Conservation (phyloP, 2,113 vertebrate species). For the Panurus biarmicus region DNA sequence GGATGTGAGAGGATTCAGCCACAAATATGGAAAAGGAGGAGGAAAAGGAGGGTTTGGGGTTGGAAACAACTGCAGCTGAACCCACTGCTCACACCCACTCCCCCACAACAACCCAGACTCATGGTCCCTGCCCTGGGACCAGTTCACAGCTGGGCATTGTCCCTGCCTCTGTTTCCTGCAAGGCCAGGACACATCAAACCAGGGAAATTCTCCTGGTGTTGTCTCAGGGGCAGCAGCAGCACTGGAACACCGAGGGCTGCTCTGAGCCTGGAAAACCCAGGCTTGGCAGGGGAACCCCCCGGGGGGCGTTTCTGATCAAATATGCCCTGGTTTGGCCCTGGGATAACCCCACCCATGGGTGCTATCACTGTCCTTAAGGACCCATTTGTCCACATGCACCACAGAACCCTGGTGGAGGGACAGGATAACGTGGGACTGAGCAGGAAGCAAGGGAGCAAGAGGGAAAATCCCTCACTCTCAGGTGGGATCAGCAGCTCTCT, state of each 20-base stretch:
- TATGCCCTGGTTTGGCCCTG: background rate
- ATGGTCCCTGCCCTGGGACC: background rate
- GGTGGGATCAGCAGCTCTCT: background rate
- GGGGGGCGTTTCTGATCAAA: background rate
- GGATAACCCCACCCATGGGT: background rate
- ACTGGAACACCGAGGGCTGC: rapidly evolving
- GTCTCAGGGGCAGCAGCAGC: background rate
- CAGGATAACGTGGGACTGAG: rapidly evolving
- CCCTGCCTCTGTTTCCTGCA: background rate
- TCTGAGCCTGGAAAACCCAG: background rate
- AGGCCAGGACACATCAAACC: background rate
- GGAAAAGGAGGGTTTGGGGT: background rate
- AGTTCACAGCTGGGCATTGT: background rate
- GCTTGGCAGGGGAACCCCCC: background rate
- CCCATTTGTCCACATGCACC: rapidly evolving
- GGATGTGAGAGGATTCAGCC: background rate
- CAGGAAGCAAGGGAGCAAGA: background rate
- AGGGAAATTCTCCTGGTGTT: background rate
- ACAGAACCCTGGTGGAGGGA: rapidly evolving
- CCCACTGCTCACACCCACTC: background rate
- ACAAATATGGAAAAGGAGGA: background rate
- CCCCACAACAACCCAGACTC: rapidly evolving
- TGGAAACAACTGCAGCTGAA: background rate
- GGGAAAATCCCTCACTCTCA: rapidly evolving
- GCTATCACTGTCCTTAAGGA: background rate